Evolutionary conservation across 2,797 vertebrate genomes (phyloP).

Genomic region (Halcyon chelicuti): DNA sequence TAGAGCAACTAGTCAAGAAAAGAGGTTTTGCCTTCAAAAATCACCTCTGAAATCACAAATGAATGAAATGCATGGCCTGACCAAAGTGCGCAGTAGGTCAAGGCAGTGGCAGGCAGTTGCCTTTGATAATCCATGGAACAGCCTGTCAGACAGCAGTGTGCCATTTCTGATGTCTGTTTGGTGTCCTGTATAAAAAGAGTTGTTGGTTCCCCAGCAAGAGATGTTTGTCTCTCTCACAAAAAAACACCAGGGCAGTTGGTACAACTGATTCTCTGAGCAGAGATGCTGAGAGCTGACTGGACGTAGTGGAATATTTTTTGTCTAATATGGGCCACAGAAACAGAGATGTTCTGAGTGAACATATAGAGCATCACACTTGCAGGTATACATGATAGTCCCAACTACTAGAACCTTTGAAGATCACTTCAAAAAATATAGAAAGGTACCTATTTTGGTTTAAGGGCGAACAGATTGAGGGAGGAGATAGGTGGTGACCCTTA

Average conservation of each 20-base stretch:
- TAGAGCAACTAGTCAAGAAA: slow-evolving; percentile 53
- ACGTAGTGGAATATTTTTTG: neutral
- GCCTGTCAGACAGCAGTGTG: slow-evolving; percentile 53
- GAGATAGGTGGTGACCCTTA: too few relatives aligned
- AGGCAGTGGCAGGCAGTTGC: slow-evolving; percentile 51
- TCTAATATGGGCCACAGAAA: neutral
- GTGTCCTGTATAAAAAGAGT: slow-evolving; percentile 43
- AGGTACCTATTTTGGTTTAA: too few relatives aligned
- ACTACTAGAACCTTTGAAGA: neutral
- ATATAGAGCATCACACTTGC: neutral
- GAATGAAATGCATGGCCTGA: slow-evolving; percentile 58
- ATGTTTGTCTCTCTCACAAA: slow-evolving; percentile 17
- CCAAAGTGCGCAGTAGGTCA: slow-evolving; percentile 55
- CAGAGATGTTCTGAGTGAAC: neutral
- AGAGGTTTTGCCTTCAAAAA: slow-evolving; percentile 61
- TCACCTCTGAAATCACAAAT: slow-evolving; percentile 59
- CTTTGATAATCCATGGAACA: slow-evolving; percentile 62
- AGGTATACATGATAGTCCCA: neutral
- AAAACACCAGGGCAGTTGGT: neutral
- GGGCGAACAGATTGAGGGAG: too few relatives aligned
- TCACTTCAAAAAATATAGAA: neutral
- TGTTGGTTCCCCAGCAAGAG: slow-evolving; percentile 27
- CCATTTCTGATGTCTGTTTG: slow-evolving; percentile 55
- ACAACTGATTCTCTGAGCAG: neutral
- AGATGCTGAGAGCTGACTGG: neutral